Evolutionary conservation across 1,140 invertebrate genomes (phyloP), one percentile per base, ranked within the genome.

Genomic region (Archegozetes longisetosus): DNA sequence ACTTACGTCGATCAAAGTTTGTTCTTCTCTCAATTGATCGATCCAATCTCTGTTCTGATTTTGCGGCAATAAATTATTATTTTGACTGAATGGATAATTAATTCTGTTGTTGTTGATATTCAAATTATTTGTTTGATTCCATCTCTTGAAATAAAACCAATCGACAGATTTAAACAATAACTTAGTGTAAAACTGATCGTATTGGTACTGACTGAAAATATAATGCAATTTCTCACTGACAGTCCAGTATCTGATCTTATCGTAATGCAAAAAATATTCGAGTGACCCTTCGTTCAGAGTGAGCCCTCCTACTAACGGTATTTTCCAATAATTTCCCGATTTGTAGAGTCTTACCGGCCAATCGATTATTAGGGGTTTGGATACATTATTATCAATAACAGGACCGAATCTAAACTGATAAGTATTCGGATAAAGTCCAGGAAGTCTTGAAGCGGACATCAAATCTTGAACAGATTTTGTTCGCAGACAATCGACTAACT

Each of bases 281-380:
- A 58, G 56, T 23, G 56, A 55, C 9, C 56, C 56, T 25, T 58
- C 56, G 23, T 27, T 22, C 50, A 59, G 65, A 3, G 70, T 71
- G 52, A 72, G 64, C n/a, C 70, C 69, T 47, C 68, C 64, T 26
- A 72, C 62, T 12, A 72, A 63, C 9, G 71, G 71, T 40, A 70
- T 67, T 23, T 63, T 61, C 32, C 63, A 61, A 48, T 70, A 66
- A 23, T 60, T 28, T 29, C 68, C 69, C 29, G 61, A 40, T 27
- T 57, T 57, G 60, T 70, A 64, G 29, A 70, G 60, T 9, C 47
- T 47, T 23, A 69, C 62, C 14, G 71, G 71, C 53, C 61, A 55
- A 28, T 61, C 64, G 6, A 64, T 62, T 28, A 72, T 64, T 61
- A 71, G 70, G 68, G 14, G 65, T 64, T 48, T 64, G 65, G 23